Conservation (phyloP, 1,140 invertebrate species). For the Formica exsecta region DNA sequence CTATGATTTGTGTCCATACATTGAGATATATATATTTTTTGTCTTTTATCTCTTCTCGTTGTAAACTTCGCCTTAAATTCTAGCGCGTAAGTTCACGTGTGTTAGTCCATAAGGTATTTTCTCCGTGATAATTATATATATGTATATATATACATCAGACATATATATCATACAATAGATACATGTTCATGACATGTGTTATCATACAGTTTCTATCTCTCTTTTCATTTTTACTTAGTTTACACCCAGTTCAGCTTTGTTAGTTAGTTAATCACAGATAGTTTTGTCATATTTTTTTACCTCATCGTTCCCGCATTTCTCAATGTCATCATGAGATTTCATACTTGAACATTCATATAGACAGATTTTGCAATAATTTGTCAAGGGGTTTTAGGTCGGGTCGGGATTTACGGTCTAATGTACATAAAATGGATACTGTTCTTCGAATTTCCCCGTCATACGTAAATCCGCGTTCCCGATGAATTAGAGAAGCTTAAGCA, state of each 20-base stretch:
- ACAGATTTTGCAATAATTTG: constrained; percentile 9
- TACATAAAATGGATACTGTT: constrained; percentile 11
- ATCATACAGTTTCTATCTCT: constrained; percentile 29
- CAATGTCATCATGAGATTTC: constrained; percentile 43
- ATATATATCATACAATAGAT: constrained; percentile 23
- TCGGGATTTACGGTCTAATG: constrained; percentile 8
- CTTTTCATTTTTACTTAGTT: constrained; percentile 35
- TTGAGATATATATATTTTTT: constrained; percentile 59
- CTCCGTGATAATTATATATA: constrained; percentile 4
- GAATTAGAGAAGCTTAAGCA: neutral
- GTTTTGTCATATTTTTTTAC: constrained; percentile 45
- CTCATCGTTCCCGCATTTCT: constrained; percentile 31
- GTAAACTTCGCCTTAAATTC: constrained; percentile 55
- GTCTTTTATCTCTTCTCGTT: constrained; percentile 55
- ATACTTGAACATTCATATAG: constrained; percentile 9
- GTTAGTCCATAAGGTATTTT: constrained; percentile 30
- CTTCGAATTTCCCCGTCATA: neutral
- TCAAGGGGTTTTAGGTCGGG: constrained; percentile 25
- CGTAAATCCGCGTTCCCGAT: neutral
- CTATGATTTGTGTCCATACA: constrained; percentile 68
- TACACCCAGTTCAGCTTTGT: constrained; percentile 7
- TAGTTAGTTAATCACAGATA: neutral
- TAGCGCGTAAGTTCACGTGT: constrained; percentile 41
- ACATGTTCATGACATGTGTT: constrained; percentile 28
- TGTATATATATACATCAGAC: constrained; percentile 16